These are phyloP conservation scores for Oryctes rhinoceros DNA, from an alignment of 1,140 invertebrate genomes.

Conservation along the genomic window DNA sequence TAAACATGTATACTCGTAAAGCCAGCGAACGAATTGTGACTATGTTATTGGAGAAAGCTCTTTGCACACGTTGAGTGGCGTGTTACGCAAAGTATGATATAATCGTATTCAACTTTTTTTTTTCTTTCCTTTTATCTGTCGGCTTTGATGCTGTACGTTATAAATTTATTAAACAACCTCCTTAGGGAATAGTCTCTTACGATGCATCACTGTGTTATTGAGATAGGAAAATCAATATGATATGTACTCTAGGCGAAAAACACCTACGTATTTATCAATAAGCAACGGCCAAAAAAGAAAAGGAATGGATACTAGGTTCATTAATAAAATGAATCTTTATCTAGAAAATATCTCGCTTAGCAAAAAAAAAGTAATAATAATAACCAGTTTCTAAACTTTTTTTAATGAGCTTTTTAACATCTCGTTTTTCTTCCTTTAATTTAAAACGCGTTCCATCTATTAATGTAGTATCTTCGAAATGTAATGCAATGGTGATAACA, in stretches of 20 bases:
- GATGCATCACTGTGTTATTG: neutral
- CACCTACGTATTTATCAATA: conserved; percentile 34
- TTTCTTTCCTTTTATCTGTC: conserved; percentile 25
- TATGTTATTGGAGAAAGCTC: conserved; percentile 39
- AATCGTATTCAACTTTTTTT: conserved; percentile 20
- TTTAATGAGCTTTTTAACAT: no score
- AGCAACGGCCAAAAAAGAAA: neutral
- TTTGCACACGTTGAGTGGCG: conserved; percentile 8
- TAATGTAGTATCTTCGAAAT: no score
- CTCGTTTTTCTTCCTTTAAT: no score
- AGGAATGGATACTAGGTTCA: no score
- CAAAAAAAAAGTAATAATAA: no score
- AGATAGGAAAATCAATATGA: conserved; percentile 12
- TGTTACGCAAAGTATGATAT: conserved; percentile 42
- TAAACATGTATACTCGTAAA: neutral
- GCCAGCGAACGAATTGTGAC: conserved; percentile 36
- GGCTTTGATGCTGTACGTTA: neutral
- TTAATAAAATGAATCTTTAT: no score
- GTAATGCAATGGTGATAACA: no score
- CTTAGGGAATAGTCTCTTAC: neutral
- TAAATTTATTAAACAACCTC: conserved; percentile 7
- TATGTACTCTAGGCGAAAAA: neutral
- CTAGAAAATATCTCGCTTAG: no score
- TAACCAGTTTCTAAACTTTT: no score
- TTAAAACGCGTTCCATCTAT: no score